Evolutionary conservation across 2,888 invertebrate species (phyloP).

Genomic region (Latrodectus hesperus): DNA sequence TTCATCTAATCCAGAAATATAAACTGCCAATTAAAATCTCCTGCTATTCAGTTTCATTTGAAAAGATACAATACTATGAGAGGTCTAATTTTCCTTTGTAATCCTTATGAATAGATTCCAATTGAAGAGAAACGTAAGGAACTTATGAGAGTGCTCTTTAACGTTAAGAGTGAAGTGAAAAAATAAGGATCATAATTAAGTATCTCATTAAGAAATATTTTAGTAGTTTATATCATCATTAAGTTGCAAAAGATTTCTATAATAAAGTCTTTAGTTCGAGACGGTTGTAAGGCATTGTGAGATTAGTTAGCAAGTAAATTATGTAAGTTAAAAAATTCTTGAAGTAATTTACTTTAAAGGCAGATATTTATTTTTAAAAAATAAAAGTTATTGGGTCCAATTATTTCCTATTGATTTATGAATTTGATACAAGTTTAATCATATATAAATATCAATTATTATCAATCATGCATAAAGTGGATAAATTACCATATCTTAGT

Average conservation of each 20-base stretch:
- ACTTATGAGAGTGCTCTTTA: too few species aligned
- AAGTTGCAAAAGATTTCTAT: conserved; percentile 38
- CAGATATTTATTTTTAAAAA: too few species aligned
- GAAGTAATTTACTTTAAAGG: too few species aligned
- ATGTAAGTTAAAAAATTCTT: conserved; percentile 4
- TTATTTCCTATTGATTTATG: too few species aligned
- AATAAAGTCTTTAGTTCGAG: neutral
- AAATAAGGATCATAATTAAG: conserved; percentile 36
- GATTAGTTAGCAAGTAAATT: conserved; percentile 18
- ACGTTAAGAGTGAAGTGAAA: neutral
- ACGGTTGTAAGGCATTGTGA: conserved; percentile 34
- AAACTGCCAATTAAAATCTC: neutral
- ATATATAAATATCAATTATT: too few species aligned
- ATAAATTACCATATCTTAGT: too few species aligned
- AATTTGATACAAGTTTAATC: too few species aligned
- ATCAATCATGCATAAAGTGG: too few species aligned
- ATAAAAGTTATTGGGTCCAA: too few species aligned
- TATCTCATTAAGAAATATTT: conserved; percentile 46
- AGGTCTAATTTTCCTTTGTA: neutral
- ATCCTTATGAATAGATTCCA: neutral
- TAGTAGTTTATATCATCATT: conserved; percentile 42
- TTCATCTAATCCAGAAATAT: too few species aligned
- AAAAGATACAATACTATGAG: neutral
- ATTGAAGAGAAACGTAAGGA: too few species aligned
- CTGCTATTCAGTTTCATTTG: neutral